Conservation (phyloP, 1,140 invertebrate species). For the Drosophila nigrodunni region DNA sequence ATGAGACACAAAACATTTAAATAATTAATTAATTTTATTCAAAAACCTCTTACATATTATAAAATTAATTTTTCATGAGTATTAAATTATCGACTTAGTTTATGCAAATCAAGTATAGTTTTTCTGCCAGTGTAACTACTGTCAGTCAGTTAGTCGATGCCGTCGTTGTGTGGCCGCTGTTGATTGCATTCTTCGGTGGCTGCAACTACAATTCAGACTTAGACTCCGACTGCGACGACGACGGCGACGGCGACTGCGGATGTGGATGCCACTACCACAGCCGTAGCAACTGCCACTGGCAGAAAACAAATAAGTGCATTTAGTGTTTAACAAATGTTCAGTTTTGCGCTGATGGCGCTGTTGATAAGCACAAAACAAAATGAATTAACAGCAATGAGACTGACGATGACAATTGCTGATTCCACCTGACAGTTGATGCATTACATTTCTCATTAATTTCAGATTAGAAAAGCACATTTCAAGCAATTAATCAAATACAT, state of each 20-base stretch:
- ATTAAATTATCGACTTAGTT: too few relatives aligned
- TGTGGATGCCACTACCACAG: slow-evolving; percentile 38
- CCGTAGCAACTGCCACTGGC: slow-evolving; percentile 40
- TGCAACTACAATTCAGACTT: slow-evolving; percentile 15
- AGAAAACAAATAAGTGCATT: slow-evolving; percentile 84
- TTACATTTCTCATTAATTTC: slow-evolving; percentile 37
- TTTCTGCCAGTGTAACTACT: slow-evolving; percentile 44
- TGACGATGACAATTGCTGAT: slow-evolving; percentile 61
- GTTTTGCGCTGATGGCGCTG: slow-evolving; percentile 79
- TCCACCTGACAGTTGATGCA: slow-evolving; percentile 35
- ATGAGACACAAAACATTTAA: too few relatives aligned
- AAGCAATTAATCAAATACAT: background rate
- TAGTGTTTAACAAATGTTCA: slow-evolving; percentile 84
- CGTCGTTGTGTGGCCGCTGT: slow-evolving; percentile 69
- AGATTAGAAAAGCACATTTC: slow-evolving; percentile 9
- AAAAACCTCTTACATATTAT: too few relatives aligned
- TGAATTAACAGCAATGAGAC: slow-evolving; percentile 71
- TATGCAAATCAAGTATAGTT: background rate
- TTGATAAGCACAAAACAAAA: slow-evolving; percentile 72
- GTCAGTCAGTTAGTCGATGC: slow-evolving; percentile 62
- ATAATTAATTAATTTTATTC: too few relatives aligned
- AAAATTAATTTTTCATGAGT: too few relatives aligned
- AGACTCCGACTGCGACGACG: slow-evolving; percentile 2
- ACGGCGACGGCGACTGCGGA: slow-evolving; percentile 28
- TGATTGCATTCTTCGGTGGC: slow-evolving; percentile 71